Percentiles rank a stretch among this genome's conserved stretches.
Conservation (phyloP, 2,797 vertebrate genomes). For the Emydoidea blandingii region DNA sequence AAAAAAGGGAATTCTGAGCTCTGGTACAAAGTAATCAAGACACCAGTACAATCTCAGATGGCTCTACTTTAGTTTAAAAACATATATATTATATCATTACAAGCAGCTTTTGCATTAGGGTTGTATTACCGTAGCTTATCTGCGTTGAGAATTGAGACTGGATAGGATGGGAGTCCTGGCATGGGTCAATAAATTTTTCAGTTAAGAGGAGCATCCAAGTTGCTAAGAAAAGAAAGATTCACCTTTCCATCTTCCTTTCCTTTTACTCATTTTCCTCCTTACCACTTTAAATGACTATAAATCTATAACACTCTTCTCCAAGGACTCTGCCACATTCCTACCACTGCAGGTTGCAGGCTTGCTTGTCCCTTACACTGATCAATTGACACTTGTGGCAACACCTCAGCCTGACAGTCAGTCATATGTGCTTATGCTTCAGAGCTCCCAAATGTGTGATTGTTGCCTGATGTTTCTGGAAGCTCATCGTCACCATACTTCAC, state of each 20-base stretch:
- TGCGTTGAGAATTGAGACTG: background rate
- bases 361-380: background rate
- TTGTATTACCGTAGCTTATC: background rate
- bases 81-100: background rate
- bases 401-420: background rate
- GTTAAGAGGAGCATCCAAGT: background rate
- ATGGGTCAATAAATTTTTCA: rapidly evolving
- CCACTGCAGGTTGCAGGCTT: background rate
- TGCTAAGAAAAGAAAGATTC: background rate
- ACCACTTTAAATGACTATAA: background rate
- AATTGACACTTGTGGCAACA: background rate
- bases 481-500: background rate
- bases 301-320: background rate
- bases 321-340: background rate
- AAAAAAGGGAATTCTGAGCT: background rate
- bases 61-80: background rate
- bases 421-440: background rate
- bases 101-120: background rate
- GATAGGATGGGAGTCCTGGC: background rate
- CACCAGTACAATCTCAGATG: background rate
- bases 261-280: background rate
- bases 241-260: rapidly evolving
- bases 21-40: background rate
- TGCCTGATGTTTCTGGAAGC: background rate
- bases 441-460: background rate